These are phyloP conservation scores for Protophormia terraenovae DNA, from an alignment of 2,888 invertebrate genomes.

Conservation along the genomic window DNA sequence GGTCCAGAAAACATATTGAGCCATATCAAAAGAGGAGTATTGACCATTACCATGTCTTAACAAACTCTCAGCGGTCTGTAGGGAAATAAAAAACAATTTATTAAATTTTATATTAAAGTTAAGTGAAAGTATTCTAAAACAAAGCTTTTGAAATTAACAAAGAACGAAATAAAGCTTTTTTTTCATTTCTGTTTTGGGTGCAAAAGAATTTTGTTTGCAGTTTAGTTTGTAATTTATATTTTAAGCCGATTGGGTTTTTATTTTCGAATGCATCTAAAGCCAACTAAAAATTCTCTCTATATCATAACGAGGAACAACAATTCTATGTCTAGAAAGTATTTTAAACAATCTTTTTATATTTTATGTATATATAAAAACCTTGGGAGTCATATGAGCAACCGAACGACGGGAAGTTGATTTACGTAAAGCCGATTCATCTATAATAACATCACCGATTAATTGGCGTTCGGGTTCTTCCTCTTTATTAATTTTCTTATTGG, in stretches of 20 bases:
- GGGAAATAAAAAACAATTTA: constrained; percentile 25
- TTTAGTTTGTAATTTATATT: neutral
- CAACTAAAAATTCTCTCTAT: constrained; percentile 62
- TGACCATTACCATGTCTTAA: constrained; percentile 84
- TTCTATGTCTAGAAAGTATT: constrained; percentile 41
- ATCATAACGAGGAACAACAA: constrained; percentile 36
- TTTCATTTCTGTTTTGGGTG: constrained; percentile 22
- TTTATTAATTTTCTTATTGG: constrained; percentile 59
- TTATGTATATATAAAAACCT: constrained; percentile 76
- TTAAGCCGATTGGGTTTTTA: constrained; percentile 61
- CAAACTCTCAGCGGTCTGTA: constrained; percentile 82
- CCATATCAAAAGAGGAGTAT: constrained; percentile 90
- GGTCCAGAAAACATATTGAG: constrained; percentile 91
- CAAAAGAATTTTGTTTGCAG: constrained; percentile 60
- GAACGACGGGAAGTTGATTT: constrained; percentile 71
- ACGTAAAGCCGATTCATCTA: constrained; percentile 76
- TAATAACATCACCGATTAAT: constrained; percentile 73
- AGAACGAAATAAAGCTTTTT: constrained; percentile 26
- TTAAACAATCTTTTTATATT: constrained; percentile 21
- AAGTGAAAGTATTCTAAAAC: neutral
- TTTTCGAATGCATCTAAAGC: constrained; percentile 61
- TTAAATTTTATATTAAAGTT: neutral
- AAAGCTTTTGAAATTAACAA: neutral
- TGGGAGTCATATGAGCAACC: constrained; percentile 74
- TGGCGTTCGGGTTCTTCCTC: constrained; percentile 65